Evolutionary conservation across 1,140 invertebrate species (phyloP), one percentile per base, ranked within the genome.

Genomic region (Antheraea pernyi): DNA sequence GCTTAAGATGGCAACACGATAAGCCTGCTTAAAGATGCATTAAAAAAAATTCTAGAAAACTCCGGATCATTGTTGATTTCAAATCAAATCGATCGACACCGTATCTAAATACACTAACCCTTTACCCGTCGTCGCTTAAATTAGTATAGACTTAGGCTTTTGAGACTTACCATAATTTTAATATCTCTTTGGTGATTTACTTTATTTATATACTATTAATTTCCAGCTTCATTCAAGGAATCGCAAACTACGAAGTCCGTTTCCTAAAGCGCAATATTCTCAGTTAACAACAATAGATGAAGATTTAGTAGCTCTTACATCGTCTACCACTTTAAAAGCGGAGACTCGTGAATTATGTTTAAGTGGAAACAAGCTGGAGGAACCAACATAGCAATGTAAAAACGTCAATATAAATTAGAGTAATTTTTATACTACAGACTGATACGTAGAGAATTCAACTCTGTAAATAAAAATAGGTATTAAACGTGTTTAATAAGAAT

Each of bases 391-490:
- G 85, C 80, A 82, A 86, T 86, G 78, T 83, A 68, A 80, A 82
- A 65, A 53, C 46, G 46, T 53, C 46, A 53, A 53, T 53, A 53
- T 78, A 71, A 72, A 80, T 82, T 88, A 89, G 83, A 79, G 68
- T 81, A 84, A 88, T 78, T 80, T n/a, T 87, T 89, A 89, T 78
- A 86, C 81, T 78, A 80, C 89, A 89, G 89, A 91, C 89, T 91
- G 89, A 91, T 86, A 85, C 80, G 18, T 60, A 36, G 59, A 22
- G 19, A 60, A 60, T 60, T 60, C 11, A 19, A 60, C 13, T 22
- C 19, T 60, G 59, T 60, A 60, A 22, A 60, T 60, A 22, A 60
- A 60, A 60, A 60, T 22, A 13, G 19, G 3, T 60, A 13, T 19
- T 22, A 11, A 13, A 19, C 19, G 3, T 60, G 11, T 19, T 60